Evolutionary conservation across 2,797 vertebrate genomes (phyloP).

Genomic region (Stomatorhinus walkeri): DNA sequence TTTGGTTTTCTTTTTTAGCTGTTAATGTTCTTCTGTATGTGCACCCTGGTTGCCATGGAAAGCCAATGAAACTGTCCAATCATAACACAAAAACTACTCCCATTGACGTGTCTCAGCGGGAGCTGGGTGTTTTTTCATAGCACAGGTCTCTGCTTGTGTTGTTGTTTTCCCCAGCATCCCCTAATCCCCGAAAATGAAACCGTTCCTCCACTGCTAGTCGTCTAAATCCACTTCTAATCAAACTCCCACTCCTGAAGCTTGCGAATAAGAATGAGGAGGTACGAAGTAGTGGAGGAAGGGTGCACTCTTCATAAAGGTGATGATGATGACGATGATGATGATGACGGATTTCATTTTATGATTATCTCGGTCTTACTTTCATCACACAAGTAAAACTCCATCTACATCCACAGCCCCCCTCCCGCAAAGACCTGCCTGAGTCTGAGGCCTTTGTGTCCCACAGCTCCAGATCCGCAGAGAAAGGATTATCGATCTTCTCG

Average conservation of each 20-base stretch:
- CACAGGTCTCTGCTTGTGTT: not conserved
- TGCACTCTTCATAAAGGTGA: not conserved
- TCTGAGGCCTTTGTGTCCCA: not conserved
- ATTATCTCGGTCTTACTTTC: not conserved
- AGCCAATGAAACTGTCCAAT: conserved; percentile 8
- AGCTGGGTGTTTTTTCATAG: not conserved
- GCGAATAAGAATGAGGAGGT: not conserved
- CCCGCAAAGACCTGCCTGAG: not conserved
- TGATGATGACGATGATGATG: conserved; percentile 1
- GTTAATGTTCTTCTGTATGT: not conserved
- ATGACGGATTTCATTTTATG: not conserved
- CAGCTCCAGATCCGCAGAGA: not conserved
- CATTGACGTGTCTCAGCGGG: not conserved
- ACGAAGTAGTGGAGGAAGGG: not conserved
- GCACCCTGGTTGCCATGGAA: not conserved
- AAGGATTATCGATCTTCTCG: conserved; percentile 6
- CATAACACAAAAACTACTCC: not conserved
- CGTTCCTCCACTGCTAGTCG: not conserved
- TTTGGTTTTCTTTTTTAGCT: not conserved
- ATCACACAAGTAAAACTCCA: not conserved
- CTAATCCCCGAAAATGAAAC: conserved; percentile 7
- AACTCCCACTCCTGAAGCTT: not conserved
- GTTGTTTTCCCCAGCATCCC: not conserved
- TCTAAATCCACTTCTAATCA: conserved; percentile 2
- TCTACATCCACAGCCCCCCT: not conserved